Base-by-base conservation (phyloP, 2,888 invertebrate species). In the Colostygia pectinataria region DNA sequence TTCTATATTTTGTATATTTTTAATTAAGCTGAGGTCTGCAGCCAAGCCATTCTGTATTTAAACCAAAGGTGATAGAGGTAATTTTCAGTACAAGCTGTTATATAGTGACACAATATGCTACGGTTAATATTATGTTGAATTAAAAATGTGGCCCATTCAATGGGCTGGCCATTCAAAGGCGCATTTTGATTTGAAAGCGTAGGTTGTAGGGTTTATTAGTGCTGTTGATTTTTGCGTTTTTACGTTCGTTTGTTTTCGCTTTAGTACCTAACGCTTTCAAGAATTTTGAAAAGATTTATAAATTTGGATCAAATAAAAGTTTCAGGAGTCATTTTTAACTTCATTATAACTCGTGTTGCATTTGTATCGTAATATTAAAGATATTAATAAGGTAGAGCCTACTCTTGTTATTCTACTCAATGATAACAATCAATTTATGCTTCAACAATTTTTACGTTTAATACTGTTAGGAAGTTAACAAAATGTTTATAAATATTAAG, bases 61-160 rank as follows among this genome's bases (percentile, higher is more conserved):
- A 25, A 9, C 0, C 0, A 12, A 7, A 1, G 2, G 14, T 2
- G 4, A 12, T 40, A 39, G 44, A 31, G 36, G n/a, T 31, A 8
- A 36, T 25, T 29, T 34, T 25, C 2, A 9, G 2, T 31, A 6
- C 15, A 13, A 8, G 12, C 3, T 6, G 5, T 15, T 40, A 14
- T 20, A 9, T 9, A 50, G 40, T 44, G 50, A 27, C 1, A 14
- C 1, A 31, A n/a, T n/a, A n/a, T 4, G 13, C 29, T 40, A 40
- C 74, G 75, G 76, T 77, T 79, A n/a, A n/a, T n/a, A 82, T 83
- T 83, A 80, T 81, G 77, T 64, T 68, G 69, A 75, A 80, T 83
- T 82, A 81, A 84, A 79, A 81, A 74, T 77, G 77, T 75, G 63
- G 63, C 68, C 77, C 81, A 84, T 86, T 87, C 74, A 87, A 84